These are phyloP conservation scores for Magallana gigas DNA, from an alignment of 1,140 invertebrate genomes.

Conservation along the genomic window DNA sequence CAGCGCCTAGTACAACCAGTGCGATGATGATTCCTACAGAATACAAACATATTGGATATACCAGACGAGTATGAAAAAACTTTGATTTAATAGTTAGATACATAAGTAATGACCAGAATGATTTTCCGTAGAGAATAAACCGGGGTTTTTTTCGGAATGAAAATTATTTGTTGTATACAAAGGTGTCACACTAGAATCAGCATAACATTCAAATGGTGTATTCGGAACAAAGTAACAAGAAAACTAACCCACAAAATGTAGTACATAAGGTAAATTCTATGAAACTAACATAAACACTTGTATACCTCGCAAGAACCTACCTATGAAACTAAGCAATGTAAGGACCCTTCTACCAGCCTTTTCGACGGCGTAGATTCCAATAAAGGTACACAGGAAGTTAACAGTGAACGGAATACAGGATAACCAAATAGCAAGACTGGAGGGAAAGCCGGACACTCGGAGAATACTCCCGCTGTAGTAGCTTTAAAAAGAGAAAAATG, in stretches of 20 bases:
- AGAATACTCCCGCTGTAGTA: constrained; percentile 85
- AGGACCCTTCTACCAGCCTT: constrained; percentile 81
- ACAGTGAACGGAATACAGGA: constrained; percentile 81
- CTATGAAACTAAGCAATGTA: constrained; percentile 79
- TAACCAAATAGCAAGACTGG: constrained; percentile 83
- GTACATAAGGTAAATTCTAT: too few species aligned
- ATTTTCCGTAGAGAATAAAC: too few species aligned
- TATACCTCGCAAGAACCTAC: constrained; percentile 43
- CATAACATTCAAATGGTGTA: too few species aligned
- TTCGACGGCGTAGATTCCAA: constrained; percentile 83
- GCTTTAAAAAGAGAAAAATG: constrained; percentile 72
- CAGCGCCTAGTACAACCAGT: constrained; percentile 79
- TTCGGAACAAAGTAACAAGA: too few species aligned
- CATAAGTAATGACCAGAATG: not conserved
- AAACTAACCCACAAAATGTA: too few species aligned
- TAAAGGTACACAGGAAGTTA: constrained; percentile 83
- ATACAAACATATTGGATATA: constrained; percentile 11
- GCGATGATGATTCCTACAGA: constrained; percentile 79
- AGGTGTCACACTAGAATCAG: too few species aligned
- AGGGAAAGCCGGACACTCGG: constrained; percentile 82
- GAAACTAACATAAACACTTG: not conserved
- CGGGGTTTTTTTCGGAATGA: too few species aligned
- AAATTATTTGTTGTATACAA: too few species aligned
- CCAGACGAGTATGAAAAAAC: too few species aligned
- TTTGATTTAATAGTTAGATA: too few species aligned